Evolutionary conservation across 2,797 vertebrate genomes (phyloP).

Genomic region (Poecilia velifera): DNA sequence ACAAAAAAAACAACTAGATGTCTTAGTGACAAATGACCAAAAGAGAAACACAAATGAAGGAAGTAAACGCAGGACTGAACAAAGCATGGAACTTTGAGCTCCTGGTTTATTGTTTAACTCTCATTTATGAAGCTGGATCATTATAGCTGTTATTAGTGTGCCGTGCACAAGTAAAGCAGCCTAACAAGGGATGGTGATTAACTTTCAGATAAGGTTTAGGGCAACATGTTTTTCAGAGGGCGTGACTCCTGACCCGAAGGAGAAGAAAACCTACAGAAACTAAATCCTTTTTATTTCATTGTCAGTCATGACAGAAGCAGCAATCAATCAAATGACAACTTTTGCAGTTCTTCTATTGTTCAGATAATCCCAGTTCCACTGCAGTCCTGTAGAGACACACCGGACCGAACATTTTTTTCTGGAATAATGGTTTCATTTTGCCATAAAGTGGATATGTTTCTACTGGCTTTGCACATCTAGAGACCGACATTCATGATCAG

Average conservation of each 20-base stretch:
- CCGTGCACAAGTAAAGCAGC: slow-evolving; percentile 1
- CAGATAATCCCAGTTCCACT: neutral
- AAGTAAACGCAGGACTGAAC: neutral
- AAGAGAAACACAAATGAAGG: neutral
- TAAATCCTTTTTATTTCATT: slow-evolving; percentile 13
- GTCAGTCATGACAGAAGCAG: neutral
- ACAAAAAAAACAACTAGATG: too few relatives aligned
- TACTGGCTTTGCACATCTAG: neutral
- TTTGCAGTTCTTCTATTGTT: neutral
- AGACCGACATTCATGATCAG: neutral
- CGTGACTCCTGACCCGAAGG: slow-evolving; percentile 28
- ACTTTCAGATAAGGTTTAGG: slow-evolving; percentile 36
- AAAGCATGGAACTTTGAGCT: slow-evolving; percentile 4
- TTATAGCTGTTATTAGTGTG: neutral
- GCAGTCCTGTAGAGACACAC: neutral
- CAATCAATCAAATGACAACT: neutral
- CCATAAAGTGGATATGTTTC: neutral
- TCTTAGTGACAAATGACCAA: neutral
- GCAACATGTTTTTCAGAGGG: slow-evolving; percentile 46
- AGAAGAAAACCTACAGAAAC: slow-evolving; percentile 19
- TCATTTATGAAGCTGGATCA: neutral
- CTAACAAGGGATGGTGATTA: slow-evolving; percentile 32
- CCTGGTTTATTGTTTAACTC: neutral
- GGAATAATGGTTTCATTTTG: neutral
- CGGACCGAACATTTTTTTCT: fast-evolving